Evolutionary conservation across 1,140 invertebrate species (phyloP).

Genomic region (Sminthurinus signatus): DNA sequence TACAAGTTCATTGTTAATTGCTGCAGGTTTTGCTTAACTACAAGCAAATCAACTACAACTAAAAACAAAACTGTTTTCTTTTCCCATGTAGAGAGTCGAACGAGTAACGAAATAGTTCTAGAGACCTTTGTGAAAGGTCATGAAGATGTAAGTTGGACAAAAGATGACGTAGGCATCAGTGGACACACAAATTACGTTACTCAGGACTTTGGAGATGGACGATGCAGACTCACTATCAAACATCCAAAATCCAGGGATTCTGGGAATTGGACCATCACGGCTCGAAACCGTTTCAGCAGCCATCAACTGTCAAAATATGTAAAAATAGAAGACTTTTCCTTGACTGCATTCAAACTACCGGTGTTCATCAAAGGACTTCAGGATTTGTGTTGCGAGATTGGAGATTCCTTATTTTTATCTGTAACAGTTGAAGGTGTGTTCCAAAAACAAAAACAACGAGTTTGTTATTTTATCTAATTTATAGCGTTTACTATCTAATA

Average conservation of each 20-base stretch:
- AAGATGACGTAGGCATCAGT: background rate
- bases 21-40: background rate
- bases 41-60: too few relatives aligned
- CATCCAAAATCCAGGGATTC: constrained; percentile 1
- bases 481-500: too few relatives aligned
- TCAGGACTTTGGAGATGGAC: background rate
- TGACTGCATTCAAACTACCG: constrained; percentile 2
- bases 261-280: background rate
- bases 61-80: background rate
- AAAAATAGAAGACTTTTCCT: constrained; percentile 1
- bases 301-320: constrained; percentile 4
- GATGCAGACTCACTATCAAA: background rate
- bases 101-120: constrained; percentile 7
- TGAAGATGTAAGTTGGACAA: constrained; percentile 5
- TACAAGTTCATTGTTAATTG: too few relatives aligned
- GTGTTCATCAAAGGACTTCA: constrained; percentile 9
- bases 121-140: constrained; percentile 14
- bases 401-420: constrained; percentile 9
- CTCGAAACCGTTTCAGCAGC: background rate
- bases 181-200: background rate
- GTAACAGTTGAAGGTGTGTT: constrained; percentile 11
- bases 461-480: too few relatives aligned
- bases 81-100: constrained; percentile 2
- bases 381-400: constrained; percentile 2
- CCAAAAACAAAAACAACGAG: too few relatives aligned